Base-by-base conservation (phyloP, 2,113 vertebrate genomes). In the Ahaetulla prasina region DNA sequence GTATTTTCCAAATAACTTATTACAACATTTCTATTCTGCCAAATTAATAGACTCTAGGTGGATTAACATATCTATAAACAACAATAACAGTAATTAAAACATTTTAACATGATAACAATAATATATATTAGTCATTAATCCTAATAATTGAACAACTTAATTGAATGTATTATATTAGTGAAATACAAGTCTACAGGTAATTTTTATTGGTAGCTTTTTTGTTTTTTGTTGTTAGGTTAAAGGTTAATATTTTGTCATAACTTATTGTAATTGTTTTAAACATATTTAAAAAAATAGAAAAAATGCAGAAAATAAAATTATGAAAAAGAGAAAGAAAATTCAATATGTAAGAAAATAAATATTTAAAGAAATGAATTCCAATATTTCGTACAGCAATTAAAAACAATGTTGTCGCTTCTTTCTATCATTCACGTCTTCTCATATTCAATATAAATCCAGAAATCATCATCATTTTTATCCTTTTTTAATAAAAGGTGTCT, bases 131-230 rank as follows among this genome's bases (percentile, higher is more conserved):
- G 35, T 80, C 60, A 63, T n/a, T 74, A 18, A 80, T 39, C 30
- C n/a, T 39, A 39, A 80, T 39, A 80, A 80, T 22, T 39, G 68
- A 39, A 35, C n/a, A 80, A 80, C 2, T 39, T 80, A 35, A 80
- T 39, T 39, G 95, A 95, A 91, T 94, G 89, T 89, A 95, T 94
- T 94, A 84, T 43, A 87, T 55, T 0, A 8, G 91, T 92, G 94
- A 92, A 91, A 92, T 90, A 87, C 94, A 95, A 90, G 89, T 91
- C 53, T 55, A 91, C 0, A 47, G 93, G 30, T 92, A 96, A 93
- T 50, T 39, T 49, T 94, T 93, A 88, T 93, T 95, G 93, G 93
- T 91, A 91, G 94, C 2, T 9, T 91, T 54, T 54, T 54, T 54
- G 16, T 87, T 91, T 85, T 92, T 60, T 54, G 11, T 8, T 54